Evolutionary conservation across 23 tunicate genomes (phyloP), one percentile per base, ranked within the genome.

Genomic region (Phallusia fumigata): DNA sequence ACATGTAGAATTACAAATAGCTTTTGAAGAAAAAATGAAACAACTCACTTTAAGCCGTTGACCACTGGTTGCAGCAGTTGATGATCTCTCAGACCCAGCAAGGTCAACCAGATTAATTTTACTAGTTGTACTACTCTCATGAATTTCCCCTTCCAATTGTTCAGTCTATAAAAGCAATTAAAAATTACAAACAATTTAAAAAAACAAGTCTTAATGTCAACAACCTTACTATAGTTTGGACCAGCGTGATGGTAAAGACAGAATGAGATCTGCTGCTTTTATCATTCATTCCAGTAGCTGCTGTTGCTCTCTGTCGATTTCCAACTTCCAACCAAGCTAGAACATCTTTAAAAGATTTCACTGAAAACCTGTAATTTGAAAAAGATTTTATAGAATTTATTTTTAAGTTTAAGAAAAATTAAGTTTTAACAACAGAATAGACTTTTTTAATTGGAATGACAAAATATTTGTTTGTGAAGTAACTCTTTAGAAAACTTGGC

Each of bases 241-340:
- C 79, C 75, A 92, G 40, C 36, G 65, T 87, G 18, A 92, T 34
- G 58, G 86, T 81, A 58, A 92, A 92, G 36, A 92, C 97, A 36
- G 97, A 86, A 84, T 92, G 97, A 8, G 97, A 92, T 49, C 97
- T 65, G 49, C 88, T 83, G 80, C 97, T 92, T 80, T 87, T 86
- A 65, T 92, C 97, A 50, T 92, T 92, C 97, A 92, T 92, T 18
- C 97, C 97, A 53, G 97, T 92, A 31, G 97, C 85, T 0, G 97
- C 97, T 13, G 97, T 92, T 15, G 90, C 97, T 36, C 97, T 79
- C 34, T 92, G 97, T n/a, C 85, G 65, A 76, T 92, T 92, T 18
- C 97, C 97, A 32, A 92, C 97, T 50, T 84, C 88, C 69, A 92
- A 52, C 97, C 97, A 92, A 2, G 91, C 79, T 34, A 79, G 86